Evolutionary conservation across 2,888 invertebrate species (phyloP).

Genomic region (Ennomos fuscantarius): DNA sequence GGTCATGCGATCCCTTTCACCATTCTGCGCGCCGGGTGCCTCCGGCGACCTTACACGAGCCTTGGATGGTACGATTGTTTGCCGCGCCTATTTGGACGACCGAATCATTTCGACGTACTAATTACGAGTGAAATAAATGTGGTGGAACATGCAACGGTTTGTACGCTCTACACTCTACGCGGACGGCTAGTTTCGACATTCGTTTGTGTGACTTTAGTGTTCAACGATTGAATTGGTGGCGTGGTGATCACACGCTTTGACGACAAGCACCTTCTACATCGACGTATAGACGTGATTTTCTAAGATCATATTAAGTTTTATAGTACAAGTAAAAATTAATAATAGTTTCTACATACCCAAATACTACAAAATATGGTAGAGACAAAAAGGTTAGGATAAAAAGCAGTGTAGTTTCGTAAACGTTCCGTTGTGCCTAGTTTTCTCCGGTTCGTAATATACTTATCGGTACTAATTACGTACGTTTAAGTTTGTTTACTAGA

Average conservation of each 20-base stretch:
- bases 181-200: slow-evolving; percentile 17
- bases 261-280: neutral
- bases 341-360: no score
- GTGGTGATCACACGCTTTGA: slow-evolving; percentile 8
- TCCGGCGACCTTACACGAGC: slow-evolving; percentile 69
- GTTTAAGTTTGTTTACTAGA: slow-evolving; percentile 9
- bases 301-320: no score
- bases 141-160: slow-evolving; percentile 24
- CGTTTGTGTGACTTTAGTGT: slow-evolving; percentile 14
- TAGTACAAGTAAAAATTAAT: no score
- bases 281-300: no score
- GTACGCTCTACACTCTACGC: slow-evolving; percentile 1
- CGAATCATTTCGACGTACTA: slow-evolving; percentile 30
- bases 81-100: slow-evolving; percentile 51
- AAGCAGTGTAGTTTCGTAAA: no score
- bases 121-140: slow-evolving; percentile 24
- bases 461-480: slow-evolving; percentile 1
- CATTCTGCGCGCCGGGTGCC: slow-evolving; percentile 70
- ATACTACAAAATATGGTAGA: no score
- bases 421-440: no score
- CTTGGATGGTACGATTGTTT: slow-evolving; percentile 69
- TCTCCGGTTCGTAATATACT: no score
- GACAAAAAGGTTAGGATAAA: no score
- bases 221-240: slow-evolving; percentile 5
- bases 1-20: slow-evolving; percentile 79